Conservation (phyloP, 37 sponge, comb jelly and placozoan species). For the Cliona cf. orientalis region DNA sequence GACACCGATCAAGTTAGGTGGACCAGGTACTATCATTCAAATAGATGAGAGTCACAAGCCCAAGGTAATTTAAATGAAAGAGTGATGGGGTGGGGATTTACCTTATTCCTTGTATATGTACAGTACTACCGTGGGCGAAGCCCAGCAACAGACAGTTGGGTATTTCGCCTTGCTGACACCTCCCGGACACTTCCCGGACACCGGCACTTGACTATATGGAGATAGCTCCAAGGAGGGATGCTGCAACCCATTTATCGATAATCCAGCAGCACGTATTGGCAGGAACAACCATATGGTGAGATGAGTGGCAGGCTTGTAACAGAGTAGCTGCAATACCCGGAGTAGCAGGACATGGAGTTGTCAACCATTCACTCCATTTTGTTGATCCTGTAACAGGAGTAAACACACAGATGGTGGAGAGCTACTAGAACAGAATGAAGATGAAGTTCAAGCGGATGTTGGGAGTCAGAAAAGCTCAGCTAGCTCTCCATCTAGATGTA, state of each 20-base stretch:
- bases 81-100: too few relatives aligned
- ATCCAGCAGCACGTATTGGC: conserved; percentile 28
- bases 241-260: conserved; percentile 53
- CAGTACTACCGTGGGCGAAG: too few relatives aligned
- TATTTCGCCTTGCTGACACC: too few relatives aligned
- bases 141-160: too few relatives aligned
- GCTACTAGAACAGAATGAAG: conserved; percentile 12
- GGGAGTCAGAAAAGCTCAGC: background rate
- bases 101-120: too few relatives aligned
- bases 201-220: background rate
- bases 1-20: too few relatives aligned
- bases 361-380: conserved; percentile 61
- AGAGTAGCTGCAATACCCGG: too few relatives aligned
- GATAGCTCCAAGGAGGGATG: background rate
- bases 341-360: too few relatives aligned
- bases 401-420: conserved; percentile 32
- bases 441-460: conserved; percentile 6
- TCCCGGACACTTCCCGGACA: too few relatives aligned
- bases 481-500: conserved; percentile 24
- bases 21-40: too few relatives aligned
- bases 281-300: conserved; percentile 19
- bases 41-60: too few relatives aligned
- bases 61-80: too few relatives aligned
- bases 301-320: conserved; percentile 44
- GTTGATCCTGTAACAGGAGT: conserved; percentile 43